A percentile compares a stretch with the other conserved stretches of the same genome.
Conservation (phyloP, 2,888 invertebrate genomes). For the Carabus problematicus region DNA sequence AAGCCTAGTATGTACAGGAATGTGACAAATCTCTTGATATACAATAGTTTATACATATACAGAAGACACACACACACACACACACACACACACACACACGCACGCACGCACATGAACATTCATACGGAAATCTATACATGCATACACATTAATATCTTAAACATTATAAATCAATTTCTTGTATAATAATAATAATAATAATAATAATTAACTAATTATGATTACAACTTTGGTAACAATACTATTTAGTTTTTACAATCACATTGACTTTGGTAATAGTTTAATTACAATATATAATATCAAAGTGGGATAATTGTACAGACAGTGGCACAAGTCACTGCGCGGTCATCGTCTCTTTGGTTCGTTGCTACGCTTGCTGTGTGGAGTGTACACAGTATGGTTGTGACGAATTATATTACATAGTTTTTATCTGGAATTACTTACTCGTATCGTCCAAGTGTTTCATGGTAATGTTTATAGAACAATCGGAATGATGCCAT, state of each 20-base stretch:
- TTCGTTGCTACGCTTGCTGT: slow-evolving; percentile 8
- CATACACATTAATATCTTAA: slow-evolving; percentile 2
- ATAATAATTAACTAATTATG: slow-evolving; percentile 2
- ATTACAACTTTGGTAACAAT: slow-evolving; percentile 15
- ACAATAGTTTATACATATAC: slow-evolving; percentile 12
- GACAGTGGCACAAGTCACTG: slow-evolving; percentile 20
- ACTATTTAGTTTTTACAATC: slow-evolving; percentile 27
- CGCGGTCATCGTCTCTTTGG: slow-evolving; percentile 6
- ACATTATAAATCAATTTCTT: slow-evolving; percentile 2
- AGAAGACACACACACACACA: slow-evolving; percentile 25
- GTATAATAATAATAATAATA: background rate
- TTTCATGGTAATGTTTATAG: too few relatives aligned
- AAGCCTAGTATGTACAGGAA: slow-evolving; percentile 41
- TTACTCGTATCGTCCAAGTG: too few relatives aligned
- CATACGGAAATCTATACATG: background rate
- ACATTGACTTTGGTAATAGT: slow-evolving; percentile 32
- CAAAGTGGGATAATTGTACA: slow-evolving; percentile 38
- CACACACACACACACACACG: slow-evolving; percentile 18
- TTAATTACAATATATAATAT: slow-evolving; percentile 34
- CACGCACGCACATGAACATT: too few relatives aligned
- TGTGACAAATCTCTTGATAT: slow-evolving; percentile 37
- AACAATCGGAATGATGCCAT: too few relatives aligned
- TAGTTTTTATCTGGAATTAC: too few relatives aligned
- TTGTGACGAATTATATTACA: too few relatives aligned
- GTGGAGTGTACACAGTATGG: slow-evolving; percentile 32